Evolutionary conservation across 2,113 vertebrate species (phyloP).

Genomic region (Channa argus): DNA sequence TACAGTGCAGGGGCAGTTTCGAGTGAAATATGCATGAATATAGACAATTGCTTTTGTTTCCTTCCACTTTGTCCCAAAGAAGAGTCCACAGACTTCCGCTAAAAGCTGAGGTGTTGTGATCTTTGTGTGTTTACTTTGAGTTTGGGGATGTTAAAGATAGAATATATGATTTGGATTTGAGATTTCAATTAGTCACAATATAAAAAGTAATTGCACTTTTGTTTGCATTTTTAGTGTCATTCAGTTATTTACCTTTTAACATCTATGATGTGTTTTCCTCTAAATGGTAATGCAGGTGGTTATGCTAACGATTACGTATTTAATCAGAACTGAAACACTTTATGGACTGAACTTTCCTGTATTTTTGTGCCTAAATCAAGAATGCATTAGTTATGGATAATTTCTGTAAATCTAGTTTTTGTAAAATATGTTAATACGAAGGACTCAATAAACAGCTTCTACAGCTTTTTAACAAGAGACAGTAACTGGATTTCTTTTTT

Average conservation of each 20-base stretch:
- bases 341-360: constrained; percentile 62
- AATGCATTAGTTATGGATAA: constrained; percentile 56
- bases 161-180: constrained; percentile 25
- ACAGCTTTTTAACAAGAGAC: constrained; percentile 65
- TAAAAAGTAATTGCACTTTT: constrained; percentile 3
- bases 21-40: constrained; percentile 40
- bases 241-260: constrained; percentile 31
- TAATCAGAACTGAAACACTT: constrained; percentile 40
- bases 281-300: constrained; percentile 17
- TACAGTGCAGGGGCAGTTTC: constrained; percentile 28
- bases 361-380: constrained; percentile 74
- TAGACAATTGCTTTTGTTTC: constrained; percentile 51
- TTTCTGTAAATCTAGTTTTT: constrained; percentile 79
- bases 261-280: constrained; percentile 56
- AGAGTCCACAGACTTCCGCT: constrained; percentile 52
- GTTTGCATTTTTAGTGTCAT: constrained; percentile 30
- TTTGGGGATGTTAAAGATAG: constrained; percentile 20
- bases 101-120: constrained; percentile 50
- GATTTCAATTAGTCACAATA: constrained; percentile 26
- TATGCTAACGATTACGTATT: constrained; percentile 57
- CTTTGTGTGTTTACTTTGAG: constrained; percentile 42
- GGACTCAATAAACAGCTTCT: constrained; percentile 70
- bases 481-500: not conserved
- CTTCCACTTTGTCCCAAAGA: constrained; percentile 69
- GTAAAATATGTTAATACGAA: constrained; percentile 76